Base-by-base conservation (phyloP, 1,140 invertebrate genomes). In the Branchinecta lindahli region DNA sequence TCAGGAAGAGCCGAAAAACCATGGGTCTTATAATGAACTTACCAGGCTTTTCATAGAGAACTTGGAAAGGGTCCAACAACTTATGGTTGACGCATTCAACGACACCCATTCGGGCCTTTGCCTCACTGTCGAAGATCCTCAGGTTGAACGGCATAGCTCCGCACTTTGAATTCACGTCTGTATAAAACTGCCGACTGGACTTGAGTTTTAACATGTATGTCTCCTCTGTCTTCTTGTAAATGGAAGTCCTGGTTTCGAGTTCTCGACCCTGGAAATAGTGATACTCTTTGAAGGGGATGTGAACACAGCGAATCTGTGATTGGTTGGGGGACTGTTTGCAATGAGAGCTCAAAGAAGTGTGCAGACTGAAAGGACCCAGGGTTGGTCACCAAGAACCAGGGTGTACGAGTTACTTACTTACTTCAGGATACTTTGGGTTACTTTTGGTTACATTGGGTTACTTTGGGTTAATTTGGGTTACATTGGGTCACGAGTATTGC, bases 191-290 rank as follows among this genome's bases (percentile, higher is more conserved):
- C 76, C 95, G 86, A 15, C 96, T 97, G 66, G 94, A 88, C 81
- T 98, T 98, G 79, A 99, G 82, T 82, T 99, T 99, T 69, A 99
- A 82, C 79, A 91, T 90, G 82, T 98, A 98, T 70, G 91, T 87
- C 79, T 96, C 92, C 76, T 99, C 95, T 72, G 94, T 98, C 84
- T 97, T 98, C 82, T 98, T 98, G 81, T 92, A 99, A 76, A 99
- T 92, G 65, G 96, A 96, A 61, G 96, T 94, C 76, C 94, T 85
- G 15, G 93, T 91, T 75, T 97, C 92, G 78, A 89, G 86, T 81
- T 98, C 94, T 76, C 88, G 87, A 45, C 91, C 91, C 83, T 88
- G 75, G 9, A 75, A 74, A 61, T 66, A 75, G 75, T 72, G 66
- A 44, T 70, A 74, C 33, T 33, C 33, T 33, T 33, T 33, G 5